These are phyloP conservation scores for Melieria omissa DNA, from an alignment of 2,888 invertebrate species.

Conservation along the genomic window DNA sequence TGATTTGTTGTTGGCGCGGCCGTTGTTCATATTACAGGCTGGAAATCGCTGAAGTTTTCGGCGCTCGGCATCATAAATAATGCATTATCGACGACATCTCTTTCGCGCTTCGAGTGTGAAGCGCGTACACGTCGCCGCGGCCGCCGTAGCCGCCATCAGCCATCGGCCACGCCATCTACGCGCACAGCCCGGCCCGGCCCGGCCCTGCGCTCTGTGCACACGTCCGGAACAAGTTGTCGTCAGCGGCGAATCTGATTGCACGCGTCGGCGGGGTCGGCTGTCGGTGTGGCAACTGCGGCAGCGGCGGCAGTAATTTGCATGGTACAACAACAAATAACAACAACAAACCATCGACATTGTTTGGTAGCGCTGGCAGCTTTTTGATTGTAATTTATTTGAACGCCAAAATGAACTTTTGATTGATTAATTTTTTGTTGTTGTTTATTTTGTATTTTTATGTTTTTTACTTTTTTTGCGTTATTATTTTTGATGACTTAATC, in stretches of 20 bases:
- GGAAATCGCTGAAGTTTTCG: slow-evolving; percentile 24
- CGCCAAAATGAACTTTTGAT: slow-evolving; percentile 33
- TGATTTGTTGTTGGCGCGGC: background rate
- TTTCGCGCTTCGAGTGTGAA: slow-evolving; percentile 21
- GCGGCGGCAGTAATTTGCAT: slow-evolving; percentile 27
- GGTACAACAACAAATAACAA: slow-evolving; percentile 11
- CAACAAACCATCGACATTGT: background rate
- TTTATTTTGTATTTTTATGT: slow-evolving; percentile 10
- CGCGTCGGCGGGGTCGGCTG: background rate
- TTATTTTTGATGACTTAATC: slow-evolving; percentile 24
- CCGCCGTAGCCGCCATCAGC: background rate
- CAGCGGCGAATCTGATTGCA: too few relatives aligned
- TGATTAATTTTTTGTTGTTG: slow-evolving; percentile 26
- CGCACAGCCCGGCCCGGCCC: too few relatives aligned
- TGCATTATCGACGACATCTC: slow-evolving; percentile 34
- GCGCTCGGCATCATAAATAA: slow-evolving; percentile 31
- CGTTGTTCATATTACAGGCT: background rate
- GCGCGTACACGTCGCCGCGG: slow-evolving; percentile 1
- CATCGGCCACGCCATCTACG: background rate
- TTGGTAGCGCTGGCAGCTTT: slow-evolving; percentile 15
- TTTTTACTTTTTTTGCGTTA: background rate
- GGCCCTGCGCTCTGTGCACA: too few relatives aligned
- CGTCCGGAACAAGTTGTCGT: too few relatives aligned
- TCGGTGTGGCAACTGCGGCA: slow-evolving; percentile 3
- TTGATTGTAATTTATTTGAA: slow-evolving; percentile 33